phyloP scores from a whole-genome alignment of 2,113 vertebrate species.

The Microcebus lehilahytsara region DNA sequence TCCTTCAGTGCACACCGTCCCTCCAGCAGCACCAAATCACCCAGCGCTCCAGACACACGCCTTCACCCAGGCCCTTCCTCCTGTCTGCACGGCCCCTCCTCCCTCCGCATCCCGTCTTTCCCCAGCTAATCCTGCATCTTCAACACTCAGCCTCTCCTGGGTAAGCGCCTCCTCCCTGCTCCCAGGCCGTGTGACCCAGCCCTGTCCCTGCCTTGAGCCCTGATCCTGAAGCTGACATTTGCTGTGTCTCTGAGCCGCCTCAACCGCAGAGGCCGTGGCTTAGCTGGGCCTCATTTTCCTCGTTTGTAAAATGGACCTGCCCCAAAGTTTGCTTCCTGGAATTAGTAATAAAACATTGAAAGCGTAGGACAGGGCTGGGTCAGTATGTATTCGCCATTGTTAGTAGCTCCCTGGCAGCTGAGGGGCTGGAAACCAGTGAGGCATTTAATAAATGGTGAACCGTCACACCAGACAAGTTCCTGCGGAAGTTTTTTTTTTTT shows the following conservation, averaged over 20 bases:
- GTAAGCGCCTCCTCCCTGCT: not conserved
- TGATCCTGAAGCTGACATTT: not conserved
- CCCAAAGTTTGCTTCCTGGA: not conserved
- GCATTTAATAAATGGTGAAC: not conserved
- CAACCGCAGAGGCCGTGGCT: not conserved
- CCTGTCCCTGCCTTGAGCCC: not conserved
- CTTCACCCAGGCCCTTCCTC: not conserved
- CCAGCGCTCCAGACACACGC: not conserved
- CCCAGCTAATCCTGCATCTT: not conserved
- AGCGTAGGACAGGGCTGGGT: not conserved
- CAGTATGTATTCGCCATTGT: fast-evolving
- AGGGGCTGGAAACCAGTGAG: not conserved
- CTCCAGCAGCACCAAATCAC: not conserved
- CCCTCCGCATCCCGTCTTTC: not conserved
- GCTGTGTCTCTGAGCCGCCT: not conserved
- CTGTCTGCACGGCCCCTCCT: no score
- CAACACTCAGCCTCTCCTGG: not conserved
- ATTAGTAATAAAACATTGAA: not conserved
- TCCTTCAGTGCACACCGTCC: not conserved
- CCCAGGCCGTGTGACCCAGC: not conserved
- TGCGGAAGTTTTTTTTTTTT: not conserved
- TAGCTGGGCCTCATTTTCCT: not conserved
- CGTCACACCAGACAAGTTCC: not conserved
- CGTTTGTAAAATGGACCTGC: not conserved
- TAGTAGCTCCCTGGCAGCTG: no score